Conservation (phyloP, 2,113 vertebrate species). For the Ophthalmolycus amberensis region DNA sequence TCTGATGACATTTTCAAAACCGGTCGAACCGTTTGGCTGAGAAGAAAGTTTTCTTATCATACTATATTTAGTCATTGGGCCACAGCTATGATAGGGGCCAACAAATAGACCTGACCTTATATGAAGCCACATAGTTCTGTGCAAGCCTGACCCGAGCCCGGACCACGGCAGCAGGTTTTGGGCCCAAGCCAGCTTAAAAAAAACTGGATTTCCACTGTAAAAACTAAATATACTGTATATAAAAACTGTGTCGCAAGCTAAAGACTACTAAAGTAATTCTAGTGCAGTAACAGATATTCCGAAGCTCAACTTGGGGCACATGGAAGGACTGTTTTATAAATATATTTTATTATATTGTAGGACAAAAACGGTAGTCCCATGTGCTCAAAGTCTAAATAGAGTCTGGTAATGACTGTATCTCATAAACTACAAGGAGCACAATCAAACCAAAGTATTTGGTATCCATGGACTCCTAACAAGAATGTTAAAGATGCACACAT, state of each 20-base stretch:
- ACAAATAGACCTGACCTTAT: too few relatives aligned
- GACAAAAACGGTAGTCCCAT: not conserved
- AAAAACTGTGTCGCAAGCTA: too few relatives aligned
- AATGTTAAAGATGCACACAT: not conserved
- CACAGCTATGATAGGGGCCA: not conserved
- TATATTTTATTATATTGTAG: not conserved
- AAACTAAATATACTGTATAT: too few relatives aligned
- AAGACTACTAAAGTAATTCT: too few relatives aligned
- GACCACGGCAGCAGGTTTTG: too few relatives aligned
- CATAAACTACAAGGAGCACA: not conserved
- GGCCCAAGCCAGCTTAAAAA: too few relatives aligned
- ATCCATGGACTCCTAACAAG: not conserved
- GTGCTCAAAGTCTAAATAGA: not conserved
- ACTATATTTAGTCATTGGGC: not conserved
- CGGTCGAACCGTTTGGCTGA: not conserved
- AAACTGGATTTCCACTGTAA: too few relatives aligned
- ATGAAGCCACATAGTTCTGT: too few relatives aligned
- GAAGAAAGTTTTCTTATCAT: not conserved
- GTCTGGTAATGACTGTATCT: not conserved
- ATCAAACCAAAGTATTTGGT: not conserved
- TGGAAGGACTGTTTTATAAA: not conserved
- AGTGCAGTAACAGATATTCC: not conserved
- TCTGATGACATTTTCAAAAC: not conserved
- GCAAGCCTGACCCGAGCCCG: too few relatives aligned
- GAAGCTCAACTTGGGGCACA: not conserved